phyloP scores from a whole-genome alignment of 2,113 vertebrate species.

The Delphinapterus leucas region DNA sequence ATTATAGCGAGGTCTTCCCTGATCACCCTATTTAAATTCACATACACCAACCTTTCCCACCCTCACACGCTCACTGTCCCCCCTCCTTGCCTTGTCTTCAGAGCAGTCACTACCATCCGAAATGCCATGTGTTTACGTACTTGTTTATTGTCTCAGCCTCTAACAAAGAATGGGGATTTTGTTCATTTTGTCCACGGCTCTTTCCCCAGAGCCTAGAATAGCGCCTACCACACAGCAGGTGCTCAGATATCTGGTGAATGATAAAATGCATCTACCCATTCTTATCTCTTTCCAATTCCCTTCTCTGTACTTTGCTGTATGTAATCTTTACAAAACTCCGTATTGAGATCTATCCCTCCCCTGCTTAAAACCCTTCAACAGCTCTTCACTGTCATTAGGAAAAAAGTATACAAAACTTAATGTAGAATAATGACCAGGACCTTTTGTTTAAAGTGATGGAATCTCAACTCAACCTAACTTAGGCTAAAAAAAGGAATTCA shows the following conservation, averaged over 20 bases:
- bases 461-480: not conserved
- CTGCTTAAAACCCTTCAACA: not conserved
- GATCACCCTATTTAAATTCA: not conserved
- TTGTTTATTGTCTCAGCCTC: not conserved
- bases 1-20: not conserved
- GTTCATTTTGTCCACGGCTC: not conserved
- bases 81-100: not conserved
- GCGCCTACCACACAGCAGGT: too few relatives aligned
- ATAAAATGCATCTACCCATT: not conserved
- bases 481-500: not conserved
- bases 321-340: not conserved
- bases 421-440: not conserved
- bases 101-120: not conserved
- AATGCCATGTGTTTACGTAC: not conserved
- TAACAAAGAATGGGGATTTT: not conserved
- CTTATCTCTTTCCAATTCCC: not conserved
- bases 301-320: not conserved
- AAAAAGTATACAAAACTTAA: not conserved
- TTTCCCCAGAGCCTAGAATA: not conserved
- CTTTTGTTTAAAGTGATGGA: not conserved
- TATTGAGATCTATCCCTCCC: not conserved
- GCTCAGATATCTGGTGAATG: not conserved
- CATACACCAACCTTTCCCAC: not conserved
- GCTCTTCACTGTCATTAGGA: not conserved
- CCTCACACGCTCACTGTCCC: not conserved